These are phyloP conservation scores for Oreochromis spilurus DNA, from an alignment of 2,113 vertebrate genomes.

Conservation along the genomic window DNA sequence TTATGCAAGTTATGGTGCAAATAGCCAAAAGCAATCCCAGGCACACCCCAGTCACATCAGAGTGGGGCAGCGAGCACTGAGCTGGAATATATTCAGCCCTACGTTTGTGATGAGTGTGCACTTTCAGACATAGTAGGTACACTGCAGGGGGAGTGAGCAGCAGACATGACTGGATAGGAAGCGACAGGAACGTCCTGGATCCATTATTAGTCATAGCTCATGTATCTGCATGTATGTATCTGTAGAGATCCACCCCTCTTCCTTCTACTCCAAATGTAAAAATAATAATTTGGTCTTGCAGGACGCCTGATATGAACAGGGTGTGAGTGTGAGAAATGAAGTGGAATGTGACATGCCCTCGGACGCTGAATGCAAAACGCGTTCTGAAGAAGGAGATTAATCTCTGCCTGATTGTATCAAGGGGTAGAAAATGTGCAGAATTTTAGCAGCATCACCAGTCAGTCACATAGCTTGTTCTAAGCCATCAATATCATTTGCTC, in stretches of 20 bases:
- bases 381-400: slow-evolving; percentile 24
- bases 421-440: neutral
- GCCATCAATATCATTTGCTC: slow-evolving; percentile 25
- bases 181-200: slow-evolving; percentile 39
- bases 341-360: neutral
- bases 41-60: slow-evolving; percentile 17
- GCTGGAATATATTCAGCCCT: slow-evolving; percentile 32
- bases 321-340: slow-evolving; percentile 1
- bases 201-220: slow-evolving; percentile 48
- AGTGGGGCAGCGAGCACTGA: slow-evolving; percentile 13
- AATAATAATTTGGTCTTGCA: slow-evolving; percentile 4
- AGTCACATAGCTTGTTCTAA: slow-evolving; percentile 19
- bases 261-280: neutral
- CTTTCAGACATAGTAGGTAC: slow-evolving; percentile 21
- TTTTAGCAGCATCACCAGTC: slow-evolving; percentile 29
- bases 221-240: neutral
- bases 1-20: slow-evolving; percentile 24
- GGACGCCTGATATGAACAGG: neutral
- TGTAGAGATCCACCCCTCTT: neutral
- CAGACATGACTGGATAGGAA: slow-evolving; percentile 37
- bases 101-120: slow-evolving; percentile 52
- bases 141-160: slow-evolving; percentile 23
- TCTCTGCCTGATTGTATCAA: slow-evolving; percentile 39
- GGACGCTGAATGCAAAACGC: slow-evolving; percentile 4
- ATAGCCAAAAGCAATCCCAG: neutral